Percentiles rank a stretch among this genome's conserved stretches.
Evolutionary conservation across 2,888 invertebrate genomes (phyloP).

Genomic region (Callimorpha dominula): DNA sequence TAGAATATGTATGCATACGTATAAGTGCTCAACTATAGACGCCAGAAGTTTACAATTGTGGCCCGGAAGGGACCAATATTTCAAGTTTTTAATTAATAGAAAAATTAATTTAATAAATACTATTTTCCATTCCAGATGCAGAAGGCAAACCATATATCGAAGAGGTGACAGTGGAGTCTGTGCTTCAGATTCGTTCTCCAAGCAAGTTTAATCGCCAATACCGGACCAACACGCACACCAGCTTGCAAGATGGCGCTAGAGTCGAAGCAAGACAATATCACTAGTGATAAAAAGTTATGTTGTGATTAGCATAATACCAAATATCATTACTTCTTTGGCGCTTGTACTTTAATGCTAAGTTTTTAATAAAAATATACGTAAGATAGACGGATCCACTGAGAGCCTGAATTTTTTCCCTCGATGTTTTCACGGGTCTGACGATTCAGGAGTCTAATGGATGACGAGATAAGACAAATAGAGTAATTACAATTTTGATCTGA

Average conservation of each 20-base stretch:
- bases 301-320: slow-evolving; percentile 4
- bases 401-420: neutral
- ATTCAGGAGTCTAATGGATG: neutral
- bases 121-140: slow-evolving; percentile 60
- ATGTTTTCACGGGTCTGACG: neutral
- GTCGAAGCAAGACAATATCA: slow-evolving; percentile 65
- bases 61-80: no score
- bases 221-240: slow-evolving; percentile 69
- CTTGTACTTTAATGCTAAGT: neutral
- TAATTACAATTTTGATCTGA: neutral
- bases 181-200: slow-evolving; percentile 74
- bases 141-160: slow-evolving; percentile 75
- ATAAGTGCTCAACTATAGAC: no score
- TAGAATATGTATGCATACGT: no score
- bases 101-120: neutral
- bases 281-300: slow-evolving; percentile 12
- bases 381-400: neutral
- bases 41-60: no score
- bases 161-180: slow-evolving; percentile 81
- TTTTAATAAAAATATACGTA: neutral
- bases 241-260: slow-evolving; percentile 71
- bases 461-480: no score
- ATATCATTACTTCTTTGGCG: neutral
- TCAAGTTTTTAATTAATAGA: neutral
- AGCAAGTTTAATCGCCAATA: slow-evolving; percentile 63